Base-by-base conservation (phyloP, 2,113 vertebrate genomes). In the Misgurnus mizolepis region DNA sequence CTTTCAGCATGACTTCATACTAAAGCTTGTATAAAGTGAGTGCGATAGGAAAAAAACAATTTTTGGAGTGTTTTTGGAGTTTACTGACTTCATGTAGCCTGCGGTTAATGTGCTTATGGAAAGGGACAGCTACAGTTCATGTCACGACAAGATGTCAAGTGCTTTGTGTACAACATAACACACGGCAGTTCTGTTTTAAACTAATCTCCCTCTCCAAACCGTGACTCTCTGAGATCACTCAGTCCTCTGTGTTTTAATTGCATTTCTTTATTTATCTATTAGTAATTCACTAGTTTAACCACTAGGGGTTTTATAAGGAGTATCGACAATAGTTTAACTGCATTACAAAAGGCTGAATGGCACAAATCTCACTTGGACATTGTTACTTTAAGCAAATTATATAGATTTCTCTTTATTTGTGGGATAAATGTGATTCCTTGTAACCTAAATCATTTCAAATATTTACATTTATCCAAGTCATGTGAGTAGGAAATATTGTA, bases 51-150 rank as follows among this genome's bases (percentile, higher is more conserved):
- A 90, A 82, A 45, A 84, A 58, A 10, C 2, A 80, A 73, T 83
- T 87, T 22, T 87, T 18, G 43, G 70, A 65, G 62, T 80, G 50
- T 73, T 84, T 77, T 15, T 61, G 66, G 55, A 84, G 78, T 8
- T 50, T 80, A 67, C 70, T 86, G 88, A 90, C 87, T 89, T 66
- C 39, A 39, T 40, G 82, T 64, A 78, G 60, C 84, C 78, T 65
- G 62, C 85, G 90, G 91, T 93, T 93, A 92, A 92, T 86, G 88
- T 85, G 87, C 86, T 88, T 70, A 80, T 82, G 76, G 85, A 81
- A 83, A 74, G 79, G 70, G 77, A 71, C 70, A 61, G 86, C 81
- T 88, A 87, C 85, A 77, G 79, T 76, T 82, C 62, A 82, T 86
- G 86, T 84, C 82, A 84, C 87, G 86, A 74, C 53, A 49, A 68